Percentiles rank a stretch among this genome's conserved stretches.
Conservation (phyloP, 2,888 invertebrate species). For the Drosophila colorata region DNA sequence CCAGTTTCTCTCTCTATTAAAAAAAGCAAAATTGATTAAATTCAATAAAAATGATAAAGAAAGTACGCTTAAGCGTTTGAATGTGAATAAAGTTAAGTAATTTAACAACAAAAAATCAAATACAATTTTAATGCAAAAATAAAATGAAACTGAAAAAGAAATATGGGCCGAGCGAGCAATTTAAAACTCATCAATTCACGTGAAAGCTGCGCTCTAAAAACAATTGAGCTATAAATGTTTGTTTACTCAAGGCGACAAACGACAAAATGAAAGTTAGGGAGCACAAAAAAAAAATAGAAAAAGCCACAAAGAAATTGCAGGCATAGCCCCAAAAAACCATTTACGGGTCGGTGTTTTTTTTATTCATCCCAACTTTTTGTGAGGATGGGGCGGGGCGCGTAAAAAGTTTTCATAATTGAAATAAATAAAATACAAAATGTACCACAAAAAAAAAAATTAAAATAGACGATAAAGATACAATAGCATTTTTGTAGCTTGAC, state of each 20-base stretch:
- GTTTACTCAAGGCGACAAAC: conserved; percentile 61
- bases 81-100: conserved; percentile 20
- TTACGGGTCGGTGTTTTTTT: conserved; percentile 26
- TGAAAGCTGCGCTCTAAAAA: conserved; percentile 58
- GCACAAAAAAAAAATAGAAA: conserved; percentile 3
- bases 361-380: conserved; percentile 20
- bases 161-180: conserved; percentile 48
- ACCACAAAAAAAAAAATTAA: conserved; percentile 23
- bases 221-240: conserved; percentile 74
- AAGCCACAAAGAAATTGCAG: conserved; percentile 28
- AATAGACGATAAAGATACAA: conserved; percentile 35
- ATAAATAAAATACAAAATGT: conserved; percentile 51
- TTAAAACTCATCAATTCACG: conserved; percentile 76
- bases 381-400: conserved; percentile 14
- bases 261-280: conserved; percentile 8
- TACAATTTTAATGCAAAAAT: not conserved
- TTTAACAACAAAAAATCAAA: not conserved
- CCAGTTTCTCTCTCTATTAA: not conserved
- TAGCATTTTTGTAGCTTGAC: conserved; percentile 32
- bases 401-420: conserved; percentile 74
- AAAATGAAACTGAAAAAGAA: conserved; percentile 8
- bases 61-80: conserved; percentile 28
- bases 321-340: conserved; percentile 25
- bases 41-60: conserved; percentile 21
- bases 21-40: not conserved